Evolutionary conservation across 1,140 invertebrate genomes (phyloP).

Genomic region (Harlomillsia oculata): DNA sequence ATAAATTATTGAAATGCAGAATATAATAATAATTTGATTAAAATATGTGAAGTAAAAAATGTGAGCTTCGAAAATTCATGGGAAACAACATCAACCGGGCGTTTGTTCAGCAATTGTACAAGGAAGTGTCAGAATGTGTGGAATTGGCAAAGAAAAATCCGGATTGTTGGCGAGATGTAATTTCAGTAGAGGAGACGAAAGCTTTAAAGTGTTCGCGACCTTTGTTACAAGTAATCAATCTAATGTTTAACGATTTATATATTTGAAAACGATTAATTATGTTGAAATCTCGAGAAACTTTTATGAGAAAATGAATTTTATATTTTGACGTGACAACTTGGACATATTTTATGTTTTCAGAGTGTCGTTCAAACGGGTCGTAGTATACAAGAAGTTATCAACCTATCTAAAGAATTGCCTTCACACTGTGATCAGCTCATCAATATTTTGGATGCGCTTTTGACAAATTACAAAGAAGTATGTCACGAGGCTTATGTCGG

Average conservation of each 20-base stretch:
- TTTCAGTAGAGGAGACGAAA: constrained; percentile 55
- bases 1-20: background rate
- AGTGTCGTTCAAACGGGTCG: constrained; percentile 62
- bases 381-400: constrained; percentile 57
- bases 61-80: constrained; percentile 62
- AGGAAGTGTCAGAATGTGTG: constrained; percentile 47
- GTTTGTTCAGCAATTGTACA: constrained; percentile 39
- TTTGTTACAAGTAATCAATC: constrained; percentile 52
- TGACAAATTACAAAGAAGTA: constrained; percentile 64
- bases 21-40: background rate
- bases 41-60: constrained; percentile 46
- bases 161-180: constrained; percentile 61
- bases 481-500: constrained; percentile 63
- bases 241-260: too few species aligned
- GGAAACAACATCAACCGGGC: constrained; percentile 64
- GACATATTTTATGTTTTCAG: constrained; percentile 42
- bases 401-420: constrained; percentile 60
- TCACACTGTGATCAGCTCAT: constrained; percentile 59
- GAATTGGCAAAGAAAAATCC: constrained; percentile 59
- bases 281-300: background rate
- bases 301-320: background rate
- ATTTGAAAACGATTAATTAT: too few species aligned
- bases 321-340: background rate
- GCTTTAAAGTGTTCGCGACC: constrained; percentile 53
- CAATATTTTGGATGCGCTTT: constrained; percentile 55